Base-by-base conservation (phyloP, 2,888 invertebrate species). In the Euzophera pinguis region DNA sequence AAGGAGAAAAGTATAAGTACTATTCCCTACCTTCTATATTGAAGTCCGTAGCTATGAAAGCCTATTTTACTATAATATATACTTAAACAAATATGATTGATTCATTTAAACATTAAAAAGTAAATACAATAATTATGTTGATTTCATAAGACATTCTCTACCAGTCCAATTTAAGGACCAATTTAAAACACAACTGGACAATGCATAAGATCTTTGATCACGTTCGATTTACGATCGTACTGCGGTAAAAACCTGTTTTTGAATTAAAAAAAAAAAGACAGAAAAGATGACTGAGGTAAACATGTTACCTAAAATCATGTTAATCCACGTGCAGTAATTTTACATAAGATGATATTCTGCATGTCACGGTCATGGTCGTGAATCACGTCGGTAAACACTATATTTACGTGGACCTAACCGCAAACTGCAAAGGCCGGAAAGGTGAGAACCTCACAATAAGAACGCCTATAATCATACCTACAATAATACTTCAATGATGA, bases 351-450 rank as follows among this genome's bases (percentile, higher is more conserved):
- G 12, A 13, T 38, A n/a, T 12, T 35, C 7, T 45, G 14, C 29
- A 29, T 10, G 45, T 34, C 45, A 32, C 29, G 45, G 45, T 14
- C 45, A 45, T 12, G 45, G 45, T 16, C 32, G 16, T 32, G 45
- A 45, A 32, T 45, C 45, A 32, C 32, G 45, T n/a, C 45, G 27
- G 43, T 12, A 29, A 29, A 32, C 29, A 32, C 22, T 45, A 43
- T 43, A 32, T 45, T 34, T 45, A 45, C 45, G 45, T 45, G 45
- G 32, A 10, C 14, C 27, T 32, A 45, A 45, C 45, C 45, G 45
- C 45, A 45, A 13, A 32, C 45, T 45, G 29, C 29, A 45, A 39
- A 45, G 43, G 43, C 43, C 43, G 43, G 32, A 13, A 32, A 45
- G 45, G 32, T 45, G 32, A 45, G 32, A 45, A 45, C 45, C 29